Evolutionary conservation across 2,888 invertebrate genomes (phyloP).

Genomic region (Hirtodrosophila cameraria): DNA sequence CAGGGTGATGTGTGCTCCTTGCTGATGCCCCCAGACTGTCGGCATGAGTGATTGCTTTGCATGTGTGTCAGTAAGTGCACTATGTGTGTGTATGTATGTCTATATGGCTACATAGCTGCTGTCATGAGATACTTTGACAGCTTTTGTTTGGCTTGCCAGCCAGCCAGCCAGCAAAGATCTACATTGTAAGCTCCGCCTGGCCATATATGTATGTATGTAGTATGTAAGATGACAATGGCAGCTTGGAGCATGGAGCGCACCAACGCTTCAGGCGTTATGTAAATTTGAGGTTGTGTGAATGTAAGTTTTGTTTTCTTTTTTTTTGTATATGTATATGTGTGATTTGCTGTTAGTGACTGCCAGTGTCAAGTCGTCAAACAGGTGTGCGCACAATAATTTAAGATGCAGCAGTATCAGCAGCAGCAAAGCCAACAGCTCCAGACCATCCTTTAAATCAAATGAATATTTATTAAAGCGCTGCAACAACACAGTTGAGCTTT

Average conservation of each 20-base stretch:
- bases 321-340: conserved; percentile 20
- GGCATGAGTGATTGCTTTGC: conserved; percentile 69
- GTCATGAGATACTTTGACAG: conserved; percentile 78
- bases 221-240: conserved; percentile 51
- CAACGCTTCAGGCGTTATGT: conserved; percentile 54
- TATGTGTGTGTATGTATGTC: conserved; percentile 10
- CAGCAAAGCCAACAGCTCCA: not conserved
- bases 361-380: conserved; percentile 63
- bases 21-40: conserved; percentile 19
- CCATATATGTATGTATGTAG: conserved; percentile 26
- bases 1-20: conserved; percentile 31
- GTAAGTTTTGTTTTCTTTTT: not conserved
- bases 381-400: conserved; percentile 60
- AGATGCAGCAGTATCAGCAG: conserved; percentile 39
- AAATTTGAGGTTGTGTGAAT: conserved; percentile 54
- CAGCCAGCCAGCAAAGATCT: conserved; percentile 4
- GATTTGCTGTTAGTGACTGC: conserved; percentile 53
- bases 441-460: conserved; percentile 61
- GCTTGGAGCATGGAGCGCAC: conserved; percentile 13
- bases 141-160: conserved; percentile 60
- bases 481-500: conserved; percentile 18
- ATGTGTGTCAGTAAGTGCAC: conserved; percentile 46
- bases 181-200: conserved; percentile 19
- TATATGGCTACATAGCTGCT: conserved; percentile 33
- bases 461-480: conserved; percentile 70